phyloP scores from a whole-genome alignment of 2,797 vertebrate genomes.

The Enteromius radiatus region DNA sequence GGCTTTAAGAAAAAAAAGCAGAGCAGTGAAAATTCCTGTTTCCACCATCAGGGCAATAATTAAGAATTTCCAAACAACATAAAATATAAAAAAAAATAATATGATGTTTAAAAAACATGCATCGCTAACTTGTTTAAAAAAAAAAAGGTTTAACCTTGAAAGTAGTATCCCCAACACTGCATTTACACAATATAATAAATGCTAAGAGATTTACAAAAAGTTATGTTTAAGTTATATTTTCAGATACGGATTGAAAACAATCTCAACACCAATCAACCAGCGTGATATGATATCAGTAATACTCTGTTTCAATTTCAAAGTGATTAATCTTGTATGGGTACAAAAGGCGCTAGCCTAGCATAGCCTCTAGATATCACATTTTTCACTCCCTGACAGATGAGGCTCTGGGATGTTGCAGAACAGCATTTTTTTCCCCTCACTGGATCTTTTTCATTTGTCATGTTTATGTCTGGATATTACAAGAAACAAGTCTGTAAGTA shows the following conservation, averaged over 20 bases:
- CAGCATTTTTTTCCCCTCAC: background rate
- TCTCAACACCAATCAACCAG: conserved; percentile 36
- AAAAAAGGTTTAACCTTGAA: background rate
- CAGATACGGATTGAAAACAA: conserved; percentile 13
- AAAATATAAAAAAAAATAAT: no score
- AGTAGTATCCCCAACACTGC: background rate
- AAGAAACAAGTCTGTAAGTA: conserved; percentile 5
- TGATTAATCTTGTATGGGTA: conserved; percentile 60
- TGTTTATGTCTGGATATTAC: conserved; percentile 27
- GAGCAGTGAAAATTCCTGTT: no score
- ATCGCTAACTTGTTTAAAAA: no score
- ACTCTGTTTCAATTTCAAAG: conserved; percentile 51
- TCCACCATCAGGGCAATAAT: no score
- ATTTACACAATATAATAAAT: background rate
- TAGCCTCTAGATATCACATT: conserved; percentile 51
- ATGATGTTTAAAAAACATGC: no score
- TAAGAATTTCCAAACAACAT: no score
- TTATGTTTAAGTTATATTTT: background rate
- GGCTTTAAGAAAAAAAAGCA: no score
- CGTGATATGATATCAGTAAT: conserved; percentile 40
- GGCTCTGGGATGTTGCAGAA: conserved; percentile 17
- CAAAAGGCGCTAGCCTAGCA: conserved; percentile 49
- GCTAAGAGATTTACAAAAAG: background rate
- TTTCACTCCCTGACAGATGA: conserved; percentile 49
- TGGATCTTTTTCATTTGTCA: conserved; percentile 27